phyloP scores from a whole-genome alignment of 2,888 invertebrate species.

The Phlogophora meticulosa region DNA sequence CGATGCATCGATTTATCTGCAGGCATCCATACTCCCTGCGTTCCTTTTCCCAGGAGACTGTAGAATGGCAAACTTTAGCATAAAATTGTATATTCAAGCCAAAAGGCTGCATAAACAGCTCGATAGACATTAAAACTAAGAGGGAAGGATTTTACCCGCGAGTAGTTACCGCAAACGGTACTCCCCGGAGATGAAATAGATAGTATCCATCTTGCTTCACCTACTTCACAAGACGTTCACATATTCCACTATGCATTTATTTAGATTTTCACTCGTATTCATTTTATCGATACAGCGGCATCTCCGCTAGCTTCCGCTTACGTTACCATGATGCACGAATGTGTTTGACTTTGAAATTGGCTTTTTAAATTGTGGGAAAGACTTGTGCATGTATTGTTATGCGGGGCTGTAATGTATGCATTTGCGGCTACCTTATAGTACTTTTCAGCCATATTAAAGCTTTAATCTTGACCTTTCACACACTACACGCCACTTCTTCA shows the following conservation, averaged over 20 bases:
- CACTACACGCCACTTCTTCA: not conserved
- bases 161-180: conserved; percentile 57
- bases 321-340: conserved; percentile 25
- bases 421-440: not conserved
- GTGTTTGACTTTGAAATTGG: conserved; percentile 31
- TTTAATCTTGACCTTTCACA: not conserved
- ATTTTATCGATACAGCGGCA: conserved; percentile 57
- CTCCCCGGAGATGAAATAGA: conserved; percentile 65
- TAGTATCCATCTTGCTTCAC: conserved; percentile 59
- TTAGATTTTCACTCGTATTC: conserved; percentile 61
- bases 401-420: not conserved
- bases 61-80: conserved; percentile 38
- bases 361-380: conserved; percentile 26
- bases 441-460: not conserved
- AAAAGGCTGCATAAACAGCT: conserved; percentile 59
- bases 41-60: conserved; percentile 35
- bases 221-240: conserved; percentile 59
- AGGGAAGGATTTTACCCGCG: conserved; percentile 56
- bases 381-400: not conserved
- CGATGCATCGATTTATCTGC: conserved; percentile 21
- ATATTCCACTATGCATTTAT: conserved; percentile 65
- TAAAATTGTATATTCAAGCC: conserved; percentile 59
- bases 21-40: conserved; percentile 25
- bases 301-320: conserved; percentile 44
- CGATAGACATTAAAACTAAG: conserved; percentile 63